Evolutionary conservation across 2,113 vertebrate genomes (phyloP).

Genomic region (Cyanoliseus patagonus): DNA sequence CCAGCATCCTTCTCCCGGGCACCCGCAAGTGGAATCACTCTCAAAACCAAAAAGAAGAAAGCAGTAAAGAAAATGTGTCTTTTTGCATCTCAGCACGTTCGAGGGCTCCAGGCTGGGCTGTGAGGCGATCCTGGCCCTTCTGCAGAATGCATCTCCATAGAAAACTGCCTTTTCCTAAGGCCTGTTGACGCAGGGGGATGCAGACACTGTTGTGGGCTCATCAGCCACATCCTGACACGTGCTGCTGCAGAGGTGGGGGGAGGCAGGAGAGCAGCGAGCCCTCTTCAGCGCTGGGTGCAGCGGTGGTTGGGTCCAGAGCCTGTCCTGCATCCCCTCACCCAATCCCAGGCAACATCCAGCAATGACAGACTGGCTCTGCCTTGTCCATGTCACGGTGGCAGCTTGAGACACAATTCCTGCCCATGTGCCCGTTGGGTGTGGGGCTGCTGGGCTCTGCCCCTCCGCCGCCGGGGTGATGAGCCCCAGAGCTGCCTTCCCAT

Average conservation of each 20-base stretch:
- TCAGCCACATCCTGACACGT: fast-evolving
- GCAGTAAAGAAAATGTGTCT: background rate
- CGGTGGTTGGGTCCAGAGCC: background rate
- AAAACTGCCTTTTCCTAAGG: background rate
- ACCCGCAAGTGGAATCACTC: background rate
- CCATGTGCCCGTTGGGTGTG: fast-evolving
- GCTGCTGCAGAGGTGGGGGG: background rate
- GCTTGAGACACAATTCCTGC: fast-evolving
- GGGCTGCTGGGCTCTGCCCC: background rate
- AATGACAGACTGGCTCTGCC: fast-evolving
- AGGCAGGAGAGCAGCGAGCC: background rate
- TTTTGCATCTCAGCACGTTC: background rate
- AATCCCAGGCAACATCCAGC: fast-evolving
- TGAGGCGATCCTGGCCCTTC: background rate
- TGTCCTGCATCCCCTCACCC: background rate
- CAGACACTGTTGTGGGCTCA: fast-evolving
- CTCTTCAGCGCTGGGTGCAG: fast-evolving
- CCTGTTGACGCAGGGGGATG: fast-evolving
- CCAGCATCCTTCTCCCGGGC: background rate
- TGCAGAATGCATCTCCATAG: background rate
- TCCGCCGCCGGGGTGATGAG: background rate
- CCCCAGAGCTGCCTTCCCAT: background rate
- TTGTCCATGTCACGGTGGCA: fast-evolving
- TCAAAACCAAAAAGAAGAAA: background rate
- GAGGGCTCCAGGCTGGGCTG: background rate